These are phyloP conservation scores for Epinephelus malabaricus DNA, from an alignment of 2,797 vertebrate species.

Conservation along the genomic window DNA sequence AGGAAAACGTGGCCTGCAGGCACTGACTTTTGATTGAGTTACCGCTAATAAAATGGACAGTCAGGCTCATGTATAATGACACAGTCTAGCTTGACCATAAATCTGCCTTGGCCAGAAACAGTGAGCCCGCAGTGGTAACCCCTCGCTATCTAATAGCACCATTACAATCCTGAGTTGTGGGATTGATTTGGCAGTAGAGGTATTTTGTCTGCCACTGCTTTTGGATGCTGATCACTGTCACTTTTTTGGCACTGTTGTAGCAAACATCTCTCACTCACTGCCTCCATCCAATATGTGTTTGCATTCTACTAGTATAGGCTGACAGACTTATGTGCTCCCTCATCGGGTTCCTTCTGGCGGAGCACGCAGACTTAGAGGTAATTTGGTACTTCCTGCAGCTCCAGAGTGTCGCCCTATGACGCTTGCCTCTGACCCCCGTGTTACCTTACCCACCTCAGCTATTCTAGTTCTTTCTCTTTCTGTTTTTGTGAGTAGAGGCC, in stretches of 20 bases:
- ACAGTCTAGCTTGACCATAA: slow-evolving; percentile 43
- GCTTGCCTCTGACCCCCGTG: slow-evolving; percentile 53
- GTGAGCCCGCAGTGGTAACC: slow-evolving; percentile 11
- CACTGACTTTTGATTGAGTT: slow-evolving; percentile 25
- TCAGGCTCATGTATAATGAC: slow-evolving; percentile 42
- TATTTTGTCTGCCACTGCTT: slow-evolving; percentile 53
- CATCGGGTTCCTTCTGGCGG: slow-evolving; percentile 37
- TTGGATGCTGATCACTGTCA: slow-evolving; percentile 52
- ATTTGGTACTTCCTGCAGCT: slow-evolving; percentile 59
- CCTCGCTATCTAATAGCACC: slow-evolving; percentile 35
- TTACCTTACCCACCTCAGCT: slow-evolving; percentile 45
- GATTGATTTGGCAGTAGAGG: slow-evolving; percentile 50
- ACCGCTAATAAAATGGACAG: slow-evolving; percentile 40
- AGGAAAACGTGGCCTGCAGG: slow-evolving; percentile 12
- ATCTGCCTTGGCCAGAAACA: slow-evolving; percentile 42
- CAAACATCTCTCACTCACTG: slow-evolving; percentile 36
- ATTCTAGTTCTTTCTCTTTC: slow-evolving; percentile 30
- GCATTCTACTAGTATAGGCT: slow-evolving; percentile 28
- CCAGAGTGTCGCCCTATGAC: slow-evolving; percentile 31
- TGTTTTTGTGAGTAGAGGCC: slow-evolving; percentile 56
- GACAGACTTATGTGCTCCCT: slow-evolving; percentile 41
- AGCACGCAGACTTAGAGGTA: slow-evolving; percentile 49
- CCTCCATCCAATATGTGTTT: slow-evolving; percentile 41
- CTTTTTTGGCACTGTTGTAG: slow-evolving; percentile 41
- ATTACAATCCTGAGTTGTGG: slow-evolving; percentile 46